These are phyloP conservation scores for Actinia equina DNA, from an alignment of 64 coral and sea anemone species.

Conservation along the genomic window DNA sequence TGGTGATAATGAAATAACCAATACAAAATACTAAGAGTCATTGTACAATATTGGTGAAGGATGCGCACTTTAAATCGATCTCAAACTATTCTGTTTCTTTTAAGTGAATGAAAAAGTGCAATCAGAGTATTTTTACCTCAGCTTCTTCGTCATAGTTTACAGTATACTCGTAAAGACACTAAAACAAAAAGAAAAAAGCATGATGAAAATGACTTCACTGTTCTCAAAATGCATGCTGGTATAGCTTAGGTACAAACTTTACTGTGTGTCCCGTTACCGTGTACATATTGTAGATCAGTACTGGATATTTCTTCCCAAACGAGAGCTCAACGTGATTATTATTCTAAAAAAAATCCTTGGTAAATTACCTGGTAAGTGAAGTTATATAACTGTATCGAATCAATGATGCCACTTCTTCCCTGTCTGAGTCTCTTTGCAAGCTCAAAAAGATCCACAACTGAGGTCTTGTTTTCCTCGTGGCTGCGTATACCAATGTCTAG, in stretches of 20 bases:
- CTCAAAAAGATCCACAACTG: conserved; percentile 87
- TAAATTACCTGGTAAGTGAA: conserved; percentile 78
- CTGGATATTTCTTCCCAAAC: neutral
- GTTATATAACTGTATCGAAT: conserved; percentile 75
- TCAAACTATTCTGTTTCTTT: too few species aligned
- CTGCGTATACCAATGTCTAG: conserved; percentile 81
- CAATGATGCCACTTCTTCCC: conserved; percentile 72
- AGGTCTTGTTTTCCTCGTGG: conserved; percentile 89
- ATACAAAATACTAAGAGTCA: too few species aligned
- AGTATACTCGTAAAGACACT: conserved; percentile 90
- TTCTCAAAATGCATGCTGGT: neutral
- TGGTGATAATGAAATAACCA: too few species aligned
- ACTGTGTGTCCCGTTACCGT: too few species aligned
- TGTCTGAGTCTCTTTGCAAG: conserved; percentile 70
- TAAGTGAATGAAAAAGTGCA: too few species aligned
- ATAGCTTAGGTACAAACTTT: too few species aligned
- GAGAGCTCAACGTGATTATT: neutral
- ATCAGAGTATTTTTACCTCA: conserved; percentile 34
- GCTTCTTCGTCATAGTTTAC: conserved; percentile 77
- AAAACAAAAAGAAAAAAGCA: neutral
- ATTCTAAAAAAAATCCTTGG: too few species aligned
- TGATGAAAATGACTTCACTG: neutral
- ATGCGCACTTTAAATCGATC: too few species aligned
- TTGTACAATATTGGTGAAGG: too few species aligned
- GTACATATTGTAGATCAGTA: too few species aligned